Conservation (phyloP, 2,888 invertebrate species). For the Coleophora deauratella region DNA sequence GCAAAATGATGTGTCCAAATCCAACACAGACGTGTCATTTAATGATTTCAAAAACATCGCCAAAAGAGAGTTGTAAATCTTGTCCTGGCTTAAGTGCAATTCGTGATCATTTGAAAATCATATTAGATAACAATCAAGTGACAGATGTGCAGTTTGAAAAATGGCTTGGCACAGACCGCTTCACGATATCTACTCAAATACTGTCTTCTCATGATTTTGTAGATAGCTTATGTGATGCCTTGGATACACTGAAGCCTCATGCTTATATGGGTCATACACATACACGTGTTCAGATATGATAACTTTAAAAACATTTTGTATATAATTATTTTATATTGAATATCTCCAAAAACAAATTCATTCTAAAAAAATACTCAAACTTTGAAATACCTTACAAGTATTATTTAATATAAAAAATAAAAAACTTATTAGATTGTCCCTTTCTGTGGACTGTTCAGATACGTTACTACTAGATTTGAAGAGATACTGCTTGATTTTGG, state of each 20-base stretch:
- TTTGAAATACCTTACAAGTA: too few species aligned
- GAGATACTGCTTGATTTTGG: too few species aligned
- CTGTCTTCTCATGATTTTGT: conserved; percentile 12
- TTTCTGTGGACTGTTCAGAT: too few species aligned
- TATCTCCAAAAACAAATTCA: too few species aligned
- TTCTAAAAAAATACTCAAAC: too few species aligned
- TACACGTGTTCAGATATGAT: too few species aligned
- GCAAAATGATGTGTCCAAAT: conserved; percentile 16
- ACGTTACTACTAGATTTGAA: too few species aligned
- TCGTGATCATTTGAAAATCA: conserved; percentile 12
- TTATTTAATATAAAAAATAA: too few species aligned
- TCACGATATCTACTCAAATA: conserved; percentile 7
- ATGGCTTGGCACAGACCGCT: conserved; percentile 14
- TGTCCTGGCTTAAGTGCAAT: conserved; percentile 12
- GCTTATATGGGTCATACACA: too few species aligned
- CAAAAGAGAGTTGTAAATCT: conserved; percentile 9
- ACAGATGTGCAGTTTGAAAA: conserved; percentile 12
- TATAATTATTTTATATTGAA: too few species aligned
- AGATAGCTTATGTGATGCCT: conserved; percentile 7
- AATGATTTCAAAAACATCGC: conserved; percentile 11
- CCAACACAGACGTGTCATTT: conserved; percentile 15
- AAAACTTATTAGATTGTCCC: too few species aligned
- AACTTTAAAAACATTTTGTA: too few species aligned
- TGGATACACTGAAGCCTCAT: conserved; percentile 11
- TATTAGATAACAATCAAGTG: conserved; percentile 14